Conservation (phyloP, 2,888 invertebrate species). For the Candidula unifasciata region DNA sequence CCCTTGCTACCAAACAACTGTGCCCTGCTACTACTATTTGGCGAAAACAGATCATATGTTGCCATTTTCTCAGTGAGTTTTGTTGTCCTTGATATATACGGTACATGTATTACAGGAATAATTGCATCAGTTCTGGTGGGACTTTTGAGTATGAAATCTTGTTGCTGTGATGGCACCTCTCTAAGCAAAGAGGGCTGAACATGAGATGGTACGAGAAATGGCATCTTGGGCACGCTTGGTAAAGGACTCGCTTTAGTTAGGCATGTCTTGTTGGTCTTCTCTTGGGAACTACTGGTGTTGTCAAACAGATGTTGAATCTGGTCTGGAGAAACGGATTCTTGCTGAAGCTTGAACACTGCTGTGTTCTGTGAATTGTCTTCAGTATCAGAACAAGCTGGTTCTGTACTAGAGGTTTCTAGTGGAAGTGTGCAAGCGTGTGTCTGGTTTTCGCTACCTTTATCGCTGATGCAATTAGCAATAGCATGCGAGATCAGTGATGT, state of each 20-base stretch:
- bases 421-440: not conserved
- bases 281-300: not conserved
- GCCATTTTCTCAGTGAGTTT: not conserved
- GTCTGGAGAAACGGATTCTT: not conserved
- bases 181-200: slow-evolving; percentile 1
- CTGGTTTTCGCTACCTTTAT: not conserved
- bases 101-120: not conserved
- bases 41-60: not conserved
- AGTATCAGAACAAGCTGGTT: not conserved
- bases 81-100: not conserved
- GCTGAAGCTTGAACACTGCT: not conserved
- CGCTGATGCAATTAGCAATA: not conserved
- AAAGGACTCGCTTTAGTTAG: not conserved
- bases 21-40: too few species aligned
- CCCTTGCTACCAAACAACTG: too few species aligned
- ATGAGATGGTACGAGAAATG: slow-evolving; percentile 21
- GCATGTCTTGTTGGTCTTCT: not conserved
- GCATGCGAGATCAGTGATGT: too few species aligned
- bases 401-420: not conserved
- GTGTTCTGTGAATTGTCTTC: not conserved
- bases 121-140: not conserved
- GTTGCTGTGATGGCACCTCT: slow-evolving; percentile 3
- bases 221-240: slow-evolving; percentile 58
- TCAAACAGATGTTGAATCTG: not conserved
- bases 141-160: slow-evolving; percentile 11